These are phyloP conservation scores for Magallana gigas DNA, from an alignment of 1,140 invertebrate species.

Conservation along the genomic window DNA sequence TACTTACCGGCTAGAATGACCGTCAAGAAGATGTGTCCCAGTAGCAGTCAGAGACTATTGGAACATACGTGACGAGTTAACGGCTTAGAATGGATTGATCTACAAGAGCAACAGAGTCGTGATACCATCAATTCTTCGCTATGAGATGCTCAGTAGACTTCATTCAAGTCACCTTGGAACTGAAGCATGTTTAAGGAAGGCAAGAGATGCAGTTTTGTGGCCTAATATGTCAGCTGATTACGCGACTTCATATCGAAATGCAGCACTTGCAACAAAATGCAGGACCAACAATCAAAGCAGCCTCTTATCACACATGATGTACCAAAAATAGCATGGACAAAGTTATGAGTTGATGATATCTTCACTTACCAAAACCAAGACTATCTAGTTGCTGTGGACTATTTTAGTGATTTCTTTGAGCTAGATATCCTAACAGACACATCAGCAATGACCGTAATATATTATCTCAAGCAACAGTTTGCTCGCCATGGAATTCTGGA, in stretches of 20 bases:
- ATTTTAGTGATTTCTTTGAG: constrained; percentile 74
- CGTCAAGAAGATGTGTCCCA: not conserved
- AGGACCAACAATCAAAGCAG: not conserved
- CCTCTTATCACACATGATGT: not conserved
- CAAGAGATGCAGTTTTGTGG: constrained; percentile 60
- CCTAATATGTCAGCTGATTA: constrained; percentile 59
- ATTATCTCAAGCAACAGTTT: constrained; percentile 8
- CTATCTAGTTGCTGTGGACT: constrained; percentile 47
- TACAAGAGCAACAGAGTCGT: constrained; percentile 52
- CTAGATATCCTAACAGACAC: constrained; percentile 62
- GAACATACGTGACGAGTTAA: constrained; percentile 53
- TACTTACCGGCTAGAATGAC: no score
- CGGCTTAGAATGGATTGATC: constrained; percentile 55
- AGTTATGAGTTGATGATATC: constrained; percentile 21
- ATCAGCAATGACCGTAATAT: not conserved
- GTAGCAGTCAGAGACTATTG: constrained; percentile 20
- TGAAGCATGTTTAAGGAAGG: constrained; percentile 53
- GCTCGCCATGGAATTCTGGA: no score
- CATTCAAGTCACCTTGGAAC: constrained; percentile 45
- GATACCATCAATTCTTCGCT: constrained; percentile 36
- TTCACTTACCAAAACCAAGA: not conserved
- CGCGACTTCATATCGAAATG: constrained; percentile 33
- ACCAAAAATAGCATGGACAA: constrained; percentile 19
- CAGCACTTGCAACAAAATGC: not conserved
- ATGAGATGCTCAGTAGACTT: constrained; percentile 2